phyloP scores from a whole-genome alignment of 1,140 invertebrate genomes.

The Portunus trituberculatus region DNA sequence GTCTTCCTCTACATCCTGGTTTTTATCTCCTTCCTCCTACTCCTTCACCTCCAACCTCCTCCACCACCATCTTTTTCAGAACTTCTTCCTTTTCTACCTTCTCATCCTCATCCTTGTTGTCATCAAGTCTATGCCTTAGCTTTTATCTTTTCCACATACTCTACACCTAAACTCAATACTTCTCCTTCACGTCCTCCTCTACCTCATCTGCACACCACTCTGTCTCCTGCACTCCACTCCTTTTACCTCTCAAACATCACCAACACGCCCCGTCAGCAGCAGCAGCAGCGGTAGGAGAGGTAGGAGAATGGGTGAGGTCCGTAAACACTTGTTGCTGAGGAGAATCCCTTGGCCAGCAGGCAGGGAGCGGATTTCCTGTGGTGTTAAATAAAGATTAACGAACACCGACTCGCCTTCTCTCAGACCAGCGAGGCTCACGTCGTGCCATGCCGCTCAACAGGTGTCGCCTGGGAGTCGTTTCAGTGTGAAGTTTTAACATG shows the following conservation, averaged over 20 bases:
- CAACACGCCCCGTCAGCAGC: neutral
- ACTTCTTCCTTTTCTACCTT: neutral
- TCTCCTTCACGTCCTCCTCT: neutral
- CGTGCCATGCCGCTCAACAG: neutral
- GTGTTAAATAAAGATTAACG: neutral
- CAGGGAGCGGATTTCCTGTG: neutral
- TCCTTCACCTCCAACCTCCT: neutral
- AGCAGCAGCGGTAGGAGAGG: neutral
- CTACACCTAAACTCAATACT: neutral
- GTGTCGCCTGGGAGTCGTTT: neutral
- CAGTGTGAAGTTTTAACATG: too few species aligned
- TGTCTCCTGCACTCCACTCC: neutral
- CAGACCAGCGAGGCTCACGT: neutral
- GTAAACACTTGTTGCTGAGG: constrained; percentile 20
- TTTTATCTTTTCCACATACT: neutral
- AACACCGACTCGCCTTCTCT: neutral
- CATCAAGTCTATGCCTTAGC: neutral
- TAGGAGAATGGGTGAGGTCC: neutral
- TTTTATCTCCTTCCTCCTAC: neutral
- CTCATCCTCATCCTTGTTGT: neutral
- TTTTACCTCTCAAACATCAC: neutral
- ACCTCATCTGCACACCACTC: neutral
- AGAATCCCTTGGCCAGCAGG: neutral
- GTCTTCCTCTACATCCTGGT: too few species aligned
- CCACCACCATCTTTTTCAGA: neutral